Conservation (phyloP, 1,140 invertebrate species). For the Chrysoperla carnea region DNA sequence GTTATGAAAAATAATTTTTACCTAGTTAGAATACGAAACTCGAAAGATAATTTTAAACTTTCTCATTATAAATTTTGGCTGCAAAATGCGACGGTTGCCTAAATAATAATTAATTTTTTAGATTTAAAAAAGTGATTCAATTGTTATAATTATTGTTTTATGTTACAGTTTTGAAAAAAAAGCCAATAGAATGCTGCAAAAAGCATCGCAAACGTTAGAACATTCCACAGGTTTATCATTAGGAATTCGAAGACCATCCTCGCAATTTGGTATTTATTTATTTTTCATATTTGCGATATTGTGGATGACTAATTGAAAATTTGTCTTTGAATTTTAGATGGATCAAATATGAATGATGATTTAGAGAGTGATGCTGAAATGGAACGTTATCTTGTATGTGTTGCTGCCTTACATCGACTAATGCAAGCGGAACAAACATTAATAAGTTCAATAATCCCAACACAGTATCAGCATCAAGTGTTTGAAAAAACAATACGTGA, state of each 20-base stretch:
- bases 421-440: slow-evolving; percentile 74
- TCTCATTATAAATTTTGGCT: too few species aligned
- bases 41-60: too few species aligned
- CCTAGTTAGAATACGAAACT: too few species aligned
- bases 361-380: slow-evolving; percentile 64
- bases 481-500: slow-evolving; percentile 73
- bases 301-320: slow-evolving; percentile 14
- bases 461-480: slow-evolving; percentile 59
- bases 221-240: slow-evolving; percentile 50
- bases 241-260: slow-evolving; percentile 28
- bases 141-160: too few species aligned
- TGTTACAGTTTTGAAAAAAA: slow-evolving; percentile 57
- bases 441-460: slow-evolving; percentile 69
- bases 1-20: too few species aligned
- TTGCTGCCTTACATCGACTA: slow-evolving; percentile 71
- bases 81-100: too few species aligned
- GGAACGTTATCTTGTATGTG: slow-evolving; percentile 70
- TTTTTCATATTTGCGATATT: slow-evolving; percentile 7
- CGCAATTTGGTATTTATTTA: slow-evolving; percentile 19
- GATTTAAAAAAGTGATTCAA: too few species aligned
- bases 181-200: slow-evolving; percentile 70
- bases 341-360: slow-evolving; percentile 34
- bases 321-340: slow-evolving; percentile 7
- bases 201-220: slow-evolving; percentile 64
- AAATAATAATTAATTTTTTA: too few species aligned